A percentile compares a stretch with the other conserved stretches of the same genome.
Evolutionary conservation across 2,113 vertebrate genomes (phyloP).

Genomic region (Lucifuga dentata): DNA sequence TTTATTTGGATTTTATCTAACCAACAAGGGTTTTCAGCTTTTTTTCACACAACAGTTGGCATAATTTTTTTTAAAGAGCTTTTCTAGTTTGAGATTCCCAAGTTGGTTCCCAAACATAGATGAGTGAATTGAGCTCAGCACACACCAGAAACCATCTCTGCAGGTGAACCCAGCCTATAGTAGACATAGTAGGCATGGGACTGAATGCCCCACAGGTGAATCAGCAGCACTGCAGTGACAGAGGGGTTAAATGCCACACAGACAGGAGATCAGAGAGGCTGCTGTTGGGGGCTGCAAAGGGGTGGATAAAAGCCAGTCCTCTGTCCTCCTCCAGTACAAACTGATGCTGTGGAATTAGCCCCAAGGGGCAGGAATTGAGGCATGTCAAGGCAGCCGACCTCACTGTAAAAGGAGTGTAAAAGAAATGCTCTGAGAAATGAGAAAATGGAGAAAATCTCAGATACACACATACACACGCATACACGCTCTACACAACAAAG

Average conservation of each 20-base stretch:
- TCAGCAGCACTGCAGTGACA: constrained; percentile 45
- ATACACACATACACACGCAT: constrained; percentile 22
- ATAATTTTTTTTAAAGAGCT: constrained; percentile 15
- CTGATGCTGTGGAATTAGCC: constrained; percentile 81
- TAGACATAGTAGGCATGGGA: not conserved
- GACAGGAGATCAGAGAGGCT: constrained; percentile 74
- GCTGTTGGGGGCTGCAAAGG: constrained; percentile 68
- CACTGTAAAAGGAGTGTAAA: constrained; percentile 65
- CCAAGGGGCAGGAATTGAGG: constrained; percentile 81
- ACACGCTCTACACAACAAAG: constrained; percentile 37
- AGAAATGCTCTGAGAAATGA: constrained; percentile 70
- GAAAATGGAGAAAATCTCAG: constrained; percentile 66
- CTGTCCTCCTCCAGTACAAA: constrained; percentile 73
- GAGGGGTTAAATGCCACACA: constrained; percentile 80
- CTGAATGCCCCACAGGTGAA: constrained; percentile 38
- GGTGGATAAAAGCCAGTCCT: constrained; percentile 77
- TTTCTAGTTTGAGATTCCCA: no score
- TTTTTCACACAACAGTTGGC: constrained; percentile 2
- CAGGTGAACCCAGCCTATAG: constrained; percentile 32
- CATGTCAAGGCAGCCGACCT: constrained; percentile 75
- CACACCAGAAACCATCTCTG: constrained; percentile 19
- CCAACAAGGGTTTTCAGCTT: not conserved
- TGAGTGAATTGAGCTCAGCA: not conserved
- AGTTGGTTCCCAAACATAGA: constrained; percentile 20
- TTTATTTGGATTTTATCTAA: constrained; percentile 2